Base-by-base conservation (phyloP, 2,888 invertebrate species). In the Trissolcus japonicus region DNA sequence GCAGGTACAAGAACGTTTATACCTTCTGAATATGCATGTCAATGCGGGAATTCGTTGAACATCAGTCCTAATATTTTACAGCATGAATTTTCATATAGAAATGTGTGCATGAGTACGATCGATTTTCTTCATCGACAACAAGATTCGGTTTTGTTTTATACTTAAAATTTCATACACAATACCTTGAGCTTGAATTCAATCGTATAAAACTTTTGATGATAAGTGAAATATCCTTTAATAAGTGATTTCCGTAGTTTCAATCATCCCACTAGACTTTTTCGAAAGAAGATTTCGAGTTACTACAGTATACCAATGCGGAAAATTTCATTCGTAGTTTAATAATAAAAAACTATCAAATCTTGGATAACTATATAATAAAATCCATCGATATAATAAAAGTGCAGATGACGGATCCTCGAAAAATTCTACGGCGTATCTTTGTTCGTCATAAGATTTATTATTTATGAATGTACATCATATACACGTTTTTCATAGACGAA, bases 61-160 rank as follows among this genome's bases (percentile, higher is more conserved):
- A 79, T 69, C 74, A 68, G 65, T 71, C 74, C 76, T 72, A 74
- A 67, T 77, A 77, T 72, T 77, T 79, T 69, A 54, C 57, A 68
- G 72, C 69, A 75, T 78, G 72, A 76, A 77, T 79, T 78, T 79
- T 79, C 77, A 78, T 79, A 77, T 54, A 69, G 57, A 73, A 54
- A 69, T 59, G 43, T 54, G 61, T 65, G 69, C 57, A 63, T 57
- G 68, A 53, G 72, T 69, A 48, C 60, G 53, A 74, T 67, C 66
- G 75, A 72, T 60, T 69, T 78, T 62, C 67, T 66, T 59, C 61
- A 51, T 46, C 43, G 67, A 4, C 25, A 4, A 19, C 19, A 25
- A 25, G 65, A 77, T 66, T 56, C 60, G 56, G 65, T 67, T 71
- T 63, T 60, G 62, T 46, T 72, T 25, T 6, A 40, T 43, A 35